These are phyloP conservation scores for Turnix velox DNA, from an alignment of 2,113 vertebrate genomes.

Conservation along the genomic window DNA sequence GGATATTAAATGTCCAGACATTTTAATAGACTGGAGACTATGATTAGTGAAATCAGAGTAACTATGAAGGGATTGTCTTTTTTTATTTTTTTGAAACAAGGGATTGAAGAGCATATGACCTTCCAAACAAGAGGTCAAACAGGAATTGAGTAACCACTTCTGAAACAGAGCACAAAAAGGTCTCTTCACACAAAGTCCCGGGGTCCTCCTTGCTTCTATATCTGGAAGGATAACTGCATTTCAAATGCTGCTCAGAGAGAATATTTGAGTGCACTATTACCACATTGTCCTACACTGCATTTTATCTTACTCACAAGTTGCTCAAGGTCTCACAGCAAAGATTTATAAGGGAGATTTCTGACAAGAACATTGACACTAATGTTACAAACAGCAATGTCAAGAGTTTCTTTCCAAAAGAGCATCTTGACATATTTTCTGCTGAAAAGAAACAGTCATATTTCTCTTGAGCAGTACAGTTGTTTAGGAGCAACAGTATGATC, in stretches of 20 bases:
- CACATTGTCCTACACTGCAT: not conserved
- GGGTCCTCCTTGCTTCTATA: not conserved
- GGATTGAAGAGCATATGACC: not conserved
- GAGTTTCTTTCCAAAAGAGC: not conserved
- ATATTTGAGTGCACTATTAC: not conserved
- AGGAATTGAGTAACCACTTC: not conserved
- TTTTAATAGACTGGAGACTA: not conserved
- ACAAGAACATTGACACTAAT: not conserved
- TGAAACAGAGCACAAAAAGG: not conserved
- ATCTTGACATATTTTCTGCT: constrained; percentile 5
- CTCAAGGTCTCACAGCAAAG: constrained; percentile 12
- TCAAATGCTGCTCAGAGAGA: not conserved
- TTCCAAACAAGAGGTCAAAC: not conserved
- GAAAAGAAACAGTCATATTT: not conserved
- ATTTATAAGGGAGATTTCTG: constrained; percentile 3
- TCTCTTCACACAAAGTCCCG: not conserved
- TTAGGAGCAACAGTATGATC: not conserved
- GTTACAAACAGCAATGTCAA: constrained; percentile 3
- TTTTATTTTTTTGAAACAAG: not conserved
- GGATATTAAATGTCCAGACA: not conserved
- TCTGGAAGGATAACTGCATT: not conserved
- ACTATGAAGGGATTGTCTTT: not conserved
- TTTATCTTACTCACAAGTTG: not conserved
- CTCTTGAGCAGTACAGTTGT: not conserved
- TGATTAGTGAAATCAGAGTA: not conserved